These are phyloP conservation scores for Ostrea edulis DNA, from an alignment of 1,140 invertebrate genomes.

Conservation along the genomic window DNA sequence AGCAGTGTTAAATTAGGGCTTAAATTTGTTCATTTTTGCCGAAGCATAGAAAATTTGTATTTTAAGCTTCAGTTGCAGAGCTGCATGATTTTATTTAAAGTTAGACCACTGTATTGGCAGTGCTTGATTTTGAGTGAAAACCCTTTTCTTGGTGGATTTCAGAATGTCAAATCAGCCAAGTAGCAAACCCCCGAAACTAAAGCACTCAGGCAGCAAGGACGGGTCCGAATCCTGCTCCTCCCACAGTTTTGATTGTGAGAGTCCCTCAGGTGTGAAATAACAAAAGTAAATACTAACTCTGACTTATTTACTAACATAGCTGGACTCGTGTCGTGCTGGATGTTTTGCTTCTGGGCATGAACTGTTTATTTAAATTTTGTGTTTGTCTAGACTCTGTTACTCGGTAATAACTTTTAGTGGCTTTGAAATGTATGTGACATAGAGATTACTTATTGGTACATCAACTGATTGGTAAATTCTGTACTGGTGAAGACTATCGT, in stretches of 20 bases:
- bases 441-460: too few relatives aligned
- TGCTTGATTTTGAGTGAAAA: conserved; percentile 26
- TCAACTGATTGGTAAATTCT: too few relatives aligned
- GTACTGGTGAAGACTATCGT: too few relatives aligned
- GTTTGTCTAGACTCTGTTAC: not conserved
- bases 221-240: not conserved
- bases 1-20: too few relatives aligned
- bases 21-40: not conserved
- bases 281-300: conserved; percentile 33
- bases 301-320: not conserved
- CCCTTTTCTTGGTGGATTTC: conserved; percentile 25
- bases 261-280: conserved; percentile 33
- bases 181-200: conserved; percentile 18
- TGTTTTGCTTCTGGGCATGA: not conserved
- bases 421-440: too few relatives aligned
- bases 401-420: too few relatives aligned
- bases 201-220: not conserved
- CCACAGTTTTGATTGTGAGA: conserved; percentile 10
- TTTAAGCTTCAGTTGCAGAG: conserved; percentile 19
- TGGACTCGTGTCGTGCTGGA: not conserved
- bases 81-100: conserved; percentile 12
- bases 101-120: not conserved
- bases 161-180: conserved; percentile 36
- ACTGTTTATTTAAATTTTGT: not conserved
- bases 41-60: not conserved